Base-by-base conservation (phyloP, 2,113 vertebrate genomes). In the Pithys albifrons region DNA sequence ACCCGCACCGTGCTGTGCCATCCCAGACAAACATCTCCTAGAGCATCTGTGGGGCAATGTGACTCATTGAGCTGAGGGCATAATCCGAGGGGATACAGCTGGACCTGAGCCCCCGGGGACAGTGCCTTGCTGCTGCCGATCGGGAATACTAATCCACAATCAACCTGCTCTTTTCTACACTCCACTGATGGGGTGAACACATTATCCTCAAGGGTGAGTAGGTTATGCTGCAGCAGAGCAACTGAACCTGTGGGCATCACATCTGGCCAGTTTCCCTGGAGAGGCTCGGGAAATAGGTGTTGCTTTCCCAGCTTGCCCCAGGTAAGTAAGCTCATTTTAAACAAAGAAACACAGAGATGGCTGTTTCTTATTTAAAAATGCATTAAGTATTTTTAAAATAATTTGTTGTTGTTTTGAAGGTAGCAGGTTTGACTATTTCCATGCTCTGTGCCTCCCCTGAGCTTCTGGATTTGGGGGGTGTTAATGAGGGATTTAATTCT, bases 311-410 rank as follows among this genome's bases (percentile, higher is more conserved):
- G 18, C 58, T 65, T 29, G 4, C 83, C 73, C n/a, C 82, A 73
- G 73, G 89, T 97, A 89, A 95, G 95, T 75, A 81, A 77, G 31
- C 69, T 62, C n/a, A 91, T 96, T 8, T 76, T 92, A 29, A 83
- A 71, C 77, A 91, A 46, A 85, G 54, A 77, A 59, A 25, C 72
- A 45, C 6, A n/a, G 55, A 10, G 28, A 45, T 24, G 54, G 24
- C 22, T 69, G 15, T 10, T 87, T 85, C 39, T 91, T 18, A 22
- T 43, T 91, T 71, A 4, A 49, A 89, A 87, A 65, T 41, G 35
- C 1, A 1, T 57, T 83, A 48, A 89, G 64, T 23, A 20, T 64
- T 43, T 41, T 29, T 10, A 76, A 76, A 85, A 66, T 31, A 49
- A 8, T 41, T 62, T 55, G 4, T 61, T 35, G 12, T 52, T 84